Conservation (phyloP, 2,113 vertebrate genomes). For the Lampris megalopsis region DNA sequence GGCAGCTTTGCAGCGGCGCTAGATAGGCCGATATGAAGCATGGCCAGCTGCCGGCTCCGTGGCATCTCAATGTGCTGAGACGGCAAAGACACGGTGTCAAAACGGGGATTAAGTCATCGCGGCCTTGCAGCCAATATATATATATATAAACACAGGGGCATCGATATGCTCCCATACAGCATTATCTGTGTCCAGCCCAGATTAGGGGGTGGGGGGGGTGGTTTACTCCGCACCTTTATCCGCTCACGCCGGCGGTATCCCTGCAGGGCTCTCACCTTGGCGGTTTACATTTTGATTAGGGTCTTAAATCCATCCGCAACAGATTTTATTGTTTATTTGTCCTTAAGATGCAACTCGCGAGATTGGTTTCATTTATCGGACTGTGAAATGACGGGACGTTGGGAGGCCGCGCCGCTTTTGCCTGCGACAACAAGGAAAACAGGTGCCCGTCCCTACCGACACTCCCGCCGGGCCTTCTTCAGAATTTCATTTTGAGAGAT, state of each 20-base stretch:
- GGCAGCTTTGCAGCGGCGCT: slow-evolving; percentile 67
- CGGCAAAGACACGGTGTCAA: slow-evolving; percentile 44
- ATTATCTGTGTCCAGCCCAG: slow-evolving; percentile 9
- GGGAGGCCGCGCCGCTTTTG: too few relatives aligned
- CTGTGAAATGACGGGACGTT: too few relatives aligned
- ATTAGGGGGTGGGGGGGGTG: background rate
- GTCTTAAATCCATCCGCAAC: background rate
- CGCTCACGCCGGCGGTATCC: background rate
- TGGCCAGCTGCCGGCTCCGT: slow-evolving; percentile 21
- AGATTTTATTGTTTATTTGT: background rate
- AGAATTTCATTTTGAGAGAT: background rate
- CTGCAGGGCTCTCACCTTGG: background rate
- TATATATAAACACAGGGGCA: background rate
- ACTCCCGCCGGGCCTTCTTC: background rate
- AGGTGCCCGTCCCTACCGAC: too few relatives aligned
- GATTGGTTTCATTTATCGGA: background rate
- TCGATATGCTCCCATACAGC: slow-evolving; percentile 7
- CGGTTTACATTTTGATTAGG: background rate
- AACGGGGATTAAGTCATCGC: slow-evolving; percentile 52
- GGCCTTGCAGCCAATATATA: slow-evolving; percentile 31
- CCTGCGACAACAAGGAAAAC: too few relatives aligned
- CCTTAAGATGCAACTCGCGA: background rate
- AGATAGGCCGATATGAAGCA: slow-evolving; percentile 69
- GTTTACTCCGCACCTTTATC: slow-evolving; percentile 8
- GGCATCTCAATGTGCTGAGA: slow-evolving; percentile 43